These are phyloP conservation scores for Adineta ricciae DNA, from an alignment of 2,888 invertebrate species.

Conservation along the genomic window DNA sequence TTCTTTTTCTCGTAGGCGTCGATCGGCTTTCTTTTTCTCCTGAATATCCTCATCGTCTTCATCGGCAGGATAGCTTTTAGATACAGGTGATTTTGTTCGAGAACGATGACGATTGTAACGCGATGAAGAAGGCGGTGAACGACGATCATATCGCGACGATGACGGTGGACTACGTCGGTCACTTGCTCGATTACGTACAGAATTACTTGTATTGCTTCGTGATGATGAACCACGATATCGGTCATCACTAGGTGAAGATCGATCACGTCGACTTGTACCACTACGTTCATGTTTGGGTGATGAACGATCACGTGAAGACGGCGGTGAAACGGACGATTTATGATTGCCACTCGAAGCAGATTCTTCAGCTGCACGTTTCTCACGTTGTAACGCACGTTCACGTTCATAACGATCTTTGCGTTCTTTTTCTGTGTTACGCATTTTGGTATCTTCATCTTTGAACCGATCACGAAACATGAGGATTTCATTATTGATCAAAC, in stretches of 20 bases:
- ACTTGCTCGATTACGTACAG: neutral
- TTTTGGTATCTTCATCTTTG: conserved; percentile 14
- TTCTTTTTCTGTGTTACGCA: conserved; percentile 20
- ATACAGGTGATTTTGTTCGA: neutral
- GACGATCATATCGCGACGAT: neutral
- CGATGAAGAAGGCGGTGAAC: neutral
- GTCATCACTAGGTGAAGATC: neutral
- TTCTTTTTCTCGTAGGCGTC: conserved; percentile 40
- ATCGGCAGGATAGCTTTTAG: conserved; percentile 50
- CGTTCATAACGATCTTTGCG: conserved; percentile 15
- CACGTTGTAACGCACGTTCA: conserved; percentile 7
- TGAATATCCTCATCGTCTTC: conserved; percentile 67
- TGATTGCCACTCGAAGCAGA: neutral
- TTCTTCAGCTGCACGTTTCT: conserved; percentile 4
- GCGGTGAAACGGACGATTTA: neutral
- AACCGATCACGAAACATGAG: neutral
- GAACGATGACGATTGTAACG: neutral
- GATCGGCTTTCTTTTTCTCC: conserved; percentile 48
- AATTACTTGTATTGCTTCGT: neutral
- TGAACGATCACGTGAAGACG: neutral
- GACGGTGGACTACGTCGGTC: neutral
- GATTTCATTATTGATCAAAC: neutral
- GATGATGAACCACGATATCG: neutral
- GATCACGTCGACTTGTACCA: neutral
- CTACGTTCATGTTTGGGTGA: neutral